Evolutionary conservation across 2,113 vertebrate species (phyloP).

Genomic region (Nycticryphes semicollaris): DNA sequence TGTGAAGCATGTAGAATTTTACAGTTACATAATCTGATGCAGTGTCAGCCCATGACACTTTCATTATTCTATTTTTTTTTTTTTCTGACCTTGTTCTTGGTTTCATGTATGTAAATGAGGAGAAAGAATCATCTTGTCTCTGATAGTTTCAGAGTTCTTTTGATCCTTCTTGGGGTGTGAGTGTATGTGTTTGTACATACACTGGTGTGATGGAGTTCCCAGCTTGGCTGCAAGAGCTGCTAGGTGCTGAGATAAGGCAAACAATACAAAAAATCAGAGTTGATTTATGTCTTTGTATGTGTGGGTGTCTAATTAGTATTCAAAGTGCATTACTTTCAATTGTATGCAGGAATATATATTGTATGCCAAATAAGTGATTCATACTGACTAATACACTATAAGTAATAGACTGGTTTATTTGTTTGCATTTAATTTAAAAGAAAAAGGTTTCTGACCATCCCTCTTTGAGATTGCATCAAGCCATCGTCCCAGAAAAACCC

Average conservation of each 20-base stretch:
- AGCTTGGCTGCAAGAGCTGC: neutral
- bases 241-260: neutral
- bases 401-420: slow-evolving; percentile 16
- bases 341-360: neutral
- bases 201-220: neutral
- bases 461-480: neutral
- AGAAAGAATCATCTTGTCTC: neutral
- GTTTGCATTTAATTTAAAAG: slow-evolving; percentile 47
- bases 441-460: neutral
- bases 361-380: slow-evolving; percentile 1
- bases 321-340: neutral
- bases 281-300: neutral
- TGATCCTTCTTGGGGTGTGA: neutral
- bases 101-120: neutral
- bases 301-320: slow-evolving; percentile 17
- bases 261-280: neutral
- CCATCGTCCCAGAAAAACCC: neutral
- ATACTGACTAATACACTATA: slow-evolving; percentile 8
- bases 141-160: neutral
- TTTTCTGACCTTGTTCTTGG: neutral
- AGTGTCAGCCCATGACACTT: slow-evolving; percentile 1
- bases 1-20: slow-evolving; percentile 22
- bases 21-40: neutral
- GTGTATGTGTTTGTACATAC: neutral
- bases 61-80: neutral